phyloP scores from a whole-genome alignment of 1,140 invertebrate genomes.

The Solen grandis region DNA sequence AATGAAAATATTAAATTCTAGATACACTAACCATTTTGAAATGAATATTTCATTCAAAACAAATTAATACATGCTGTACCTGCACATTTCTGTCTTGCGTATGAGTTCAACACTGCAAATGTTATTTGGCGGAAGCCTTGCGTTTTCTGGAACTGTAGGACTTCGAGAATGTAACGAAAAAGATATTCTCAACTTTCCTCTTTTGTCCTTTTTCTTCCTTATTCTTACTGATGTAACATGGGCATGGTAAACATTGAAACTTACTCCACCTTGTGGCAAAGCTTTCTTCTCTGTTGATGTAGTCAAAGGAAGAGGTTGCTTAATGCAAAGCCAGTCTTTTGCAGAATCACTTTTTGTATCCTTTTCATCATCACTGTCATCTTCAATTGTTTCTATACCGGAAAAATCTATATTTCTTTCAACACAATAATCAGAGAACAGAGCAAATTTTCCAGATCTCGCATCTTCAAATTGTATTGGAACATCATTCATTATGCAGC shows the following conservation, averaged over 20 bases:
- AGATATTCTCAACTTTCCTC: slow-evolving; percentile 16
- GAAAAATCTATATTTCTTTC: slow-evolving; percentile 55
- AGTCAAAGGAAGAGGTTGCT: slow-evolving; percentile 2
- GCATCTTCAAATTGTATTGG: slow-evolving; percentile 14
- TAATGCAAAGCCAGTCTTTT: slow-evolving; percentile 58
- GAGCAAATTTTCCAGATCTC: slow-evolving; percentile 42
- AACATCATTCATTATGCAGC: slow-evolving; percentile 28
- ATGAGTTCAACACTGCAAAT: slow-evolving; percentile 23
- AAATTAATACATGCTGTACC: slow-evolving; percentile 7
- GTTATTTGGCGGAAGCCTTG: not conserved
- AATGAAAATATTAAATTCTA: not conserved
- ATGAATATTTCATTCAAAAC: not conserved
- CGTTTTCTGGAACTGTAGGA: not conserved
- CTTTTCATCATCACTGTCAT: not conserved
- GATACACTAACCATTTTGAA: not conserved
- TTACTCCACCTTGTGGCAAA: not conserved
- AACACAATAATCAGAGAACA: slow-evolving; percentile 43
- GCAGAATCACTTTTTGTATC: not conserved
- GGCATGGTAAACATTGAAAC: slow-evolving; percentile 23
- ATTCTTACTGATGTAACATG: slow-evolving; percentile 18
- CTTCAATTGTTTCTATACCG: slow-evolving; percentile 12
- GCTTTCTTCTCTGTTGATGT: not conserved
- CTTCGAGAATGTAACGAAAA: slow-evolving; percentile 27
- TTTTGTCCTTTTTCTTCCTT: not conserved
- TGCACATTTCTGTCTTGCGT: slow-evolving; percentile 33